Evolutionary conservation across 2,113 vertebrate genomes (phyloP).

Genomic region (Lophura nycthemera): DNA sequence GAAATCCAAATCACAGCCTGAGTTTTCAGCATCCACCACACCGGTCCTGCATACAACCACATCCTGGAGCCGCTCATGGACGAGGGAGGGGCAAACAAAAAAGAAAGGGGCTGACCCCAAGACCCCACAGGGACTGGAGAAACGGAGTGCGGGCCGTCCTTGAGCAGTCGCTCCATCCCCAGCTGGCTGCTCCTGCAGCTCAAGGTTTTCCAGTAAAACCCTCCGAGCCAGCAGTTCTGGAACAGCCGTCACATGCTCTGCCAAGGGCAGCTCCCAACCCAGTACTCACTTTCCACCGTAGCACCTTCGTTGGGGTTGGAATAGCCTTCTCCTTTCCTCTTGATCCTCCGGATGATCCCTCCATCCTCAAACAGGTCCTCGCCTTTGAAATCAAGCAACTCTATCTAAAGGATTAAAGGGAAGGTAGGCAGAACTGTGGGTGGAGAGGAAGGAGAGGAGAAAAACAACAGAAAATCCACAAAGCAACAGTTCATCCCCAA

Average conservation of each 20-base stretch:
- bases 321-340: constrained; percentile 91
- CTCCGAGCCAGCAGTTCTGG: not conserved
- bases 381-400: constrained; percentile 92
- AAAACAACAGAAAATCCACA: constrained; percentile 41
- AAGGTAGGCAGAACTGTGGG: constrained; percentile 1
- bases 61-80: not conserved
- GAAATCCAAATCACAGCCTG: not conserved
- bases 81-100: not conserved
- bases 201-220: not conserved
- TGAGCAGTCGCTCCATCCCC: fast-evolving
- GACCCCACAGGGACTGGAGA: fast-evolving
- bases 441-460: constrained; percentile 7
- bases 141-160: not conserved
- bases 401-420: constrained; percentile 80
- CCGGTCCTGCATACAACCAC: not conserved
- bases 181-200: not conserved
- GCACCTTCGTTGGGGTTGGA: constrained; percentile 92
- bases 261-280: not conserved
- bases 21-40: not conserved
- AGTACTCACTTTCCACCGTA: constrained; percentile 85
- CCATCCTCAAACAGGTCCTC: constrained; percentile 91
- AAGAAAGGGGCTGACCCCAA: not conserved
- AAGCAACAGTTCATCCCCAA: constrained; percentile 39
- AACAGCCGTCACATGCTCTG: not conserved
- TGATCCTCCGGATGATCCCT: constrained; percentile 92